Conservation (phyloP, 2,888 invertebrate species). For the Phyllotreta striolata region DNA sequence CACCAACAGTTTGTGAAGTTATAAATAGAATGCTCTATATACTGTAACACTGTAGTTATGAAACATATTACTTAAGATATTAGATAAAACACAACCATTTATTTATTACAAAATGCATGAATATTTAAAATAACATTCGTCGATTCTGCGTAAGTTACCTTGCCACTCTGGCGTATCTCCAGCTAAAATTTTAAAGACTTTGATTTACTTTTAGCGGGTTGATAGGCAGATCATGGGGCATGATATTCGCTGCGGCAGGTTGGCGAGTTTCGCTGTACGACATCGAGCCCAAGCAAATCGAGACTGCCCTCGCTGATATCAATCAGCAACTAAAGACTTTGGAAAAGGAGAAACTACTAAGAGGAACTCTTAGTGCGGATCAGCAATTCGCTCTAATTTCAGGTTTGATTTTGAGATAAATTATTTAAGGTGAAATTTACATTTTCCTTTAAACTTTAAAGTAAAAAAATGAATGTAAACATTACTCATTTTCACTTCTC, state of each 20-base stretch:
- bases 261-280: conserved; percentile 90
- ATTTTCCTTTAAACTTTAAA: too few relatives aligned
- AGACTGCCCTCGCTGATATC: conserved; percentile 78
- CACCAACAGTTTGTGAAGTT: too few relatives aligned
- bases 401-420: conserved; percentile 61
- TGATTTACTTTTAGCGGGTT: conserved; percentile 75
- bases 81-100: too few relatives aligned
- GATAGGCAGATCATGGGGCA: conserved; percentile 96
- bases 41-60: too few relatives aligned
- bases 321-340: conserved; percentile 74
- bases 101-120: too few relatives aligned
- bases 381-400: conserved; percentile 81
- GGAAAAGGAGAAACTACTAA: conserved; percentile 75
- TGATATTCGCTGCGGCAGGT: conserved; percentile 93
- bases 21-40: too few relatives aligned
- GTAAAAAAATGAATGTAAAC: too few relatives aligned
- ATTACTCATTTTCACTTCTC: too few relatives aligned
- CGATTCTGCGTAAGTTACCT: not conserved
- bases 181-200: conserved; percentile 1
- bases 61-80: too few relatives aligned
- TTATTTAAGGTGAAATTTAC: too few relatives aligned
- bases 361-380: conserved; percentile 77
- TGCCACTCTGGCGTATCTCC: not conserved
- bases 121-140: not conserved
- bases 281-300: conserved; percentile 77